Conservation (phyloP, 2,113 vertebrate genomes). For the Charadrius vociferus region DNA sequence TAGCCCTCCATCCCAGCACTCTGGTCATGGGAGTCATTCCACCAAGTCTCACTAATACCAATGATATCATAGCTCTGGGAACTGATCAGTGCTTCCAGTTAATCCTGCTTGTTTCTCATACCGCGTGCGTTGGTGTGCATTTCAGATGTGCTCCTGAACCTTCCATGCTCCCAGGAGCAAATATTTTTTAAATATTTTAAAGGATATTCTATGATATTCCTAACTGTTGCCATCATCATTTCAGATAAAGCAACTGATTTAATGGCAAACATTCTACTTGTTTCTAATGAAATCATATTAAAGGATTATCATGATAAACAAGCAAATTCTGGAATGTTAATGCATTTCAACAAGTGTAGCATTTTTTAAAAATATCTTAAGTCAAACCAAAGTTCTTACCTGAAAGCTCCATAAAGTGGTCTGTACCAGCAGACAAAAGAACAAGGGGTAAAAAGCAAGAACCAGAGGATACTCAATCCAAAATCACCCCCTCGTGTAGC, state of each 20-base stretch:
- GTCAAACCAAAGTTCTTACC: conserved; percentile 71
- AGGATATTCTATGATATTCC: not conserved
- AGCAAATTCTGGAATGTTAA: not conserved
- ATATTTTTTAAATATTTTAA: not conserved
- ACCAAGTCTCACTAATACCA: not conserved
- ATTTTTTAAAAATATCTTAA: not conserved
- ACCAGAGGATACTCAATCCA: conserved; percentile 91
- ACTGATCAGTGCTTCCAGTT: not conserved
- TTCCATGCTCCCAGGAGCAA: not conserved
- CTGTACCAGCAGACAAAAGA: conserved; percentile 96
- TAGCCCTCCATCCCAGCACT: not conserved
- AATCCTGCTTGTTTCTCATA: not conserved
- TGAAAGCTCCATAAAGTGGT: conserved; percentile 92
- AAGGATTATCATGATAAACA: not conserved
- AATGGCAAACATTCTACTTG: not conserved
- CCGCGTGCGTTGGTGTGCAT: not conserved
- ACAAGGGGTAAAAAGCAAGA: conserved; percentile 91
- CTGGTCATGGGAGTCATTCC: not conserved
- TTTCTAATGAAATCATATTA: not conserved
- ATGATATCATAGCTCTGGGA: too few species aligned
- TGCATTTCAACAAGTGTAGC: not conserved
- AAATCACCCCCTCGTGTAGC: conserved; percentile 83
- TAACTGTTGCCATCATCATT: not conserved
- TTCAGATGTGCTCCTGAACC: not conserved
- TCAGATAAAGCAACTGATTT: not conserved